Evolutionary conservation across 2,113 vertebrate species (phyloP), one percentile per base, ranked within the genome.

Genomic region (Suncus etruscus): DNA sequence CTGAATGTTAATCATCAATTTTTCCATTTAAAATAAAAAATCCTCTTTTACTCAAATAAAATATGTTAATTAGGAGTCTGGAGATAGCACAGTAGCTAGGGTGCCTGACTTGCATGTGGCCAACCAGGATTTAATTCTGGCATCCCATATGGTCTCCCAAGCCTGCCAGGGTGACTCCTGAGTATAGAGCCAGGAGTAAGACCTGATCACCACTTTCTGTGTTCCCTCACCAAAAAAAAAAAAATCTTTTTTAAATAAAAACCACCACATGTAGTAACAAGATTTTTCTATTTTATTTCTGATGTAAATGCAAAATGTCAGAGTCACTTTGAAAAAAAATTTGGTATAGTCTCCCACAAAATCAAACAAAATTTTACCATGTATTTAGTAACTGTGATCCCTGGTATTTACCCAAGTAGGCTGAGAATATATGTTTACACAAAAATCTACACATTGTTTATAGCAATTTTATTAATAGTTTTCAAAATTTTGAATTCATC

Each of bases 391-490:
- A 65, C 75, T 22, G 22, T 5, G 8, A 32, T 83, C 29, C 25
- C 65, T 76, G 15, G 1, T 69, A 45, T 51, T 79, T 51, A 77
- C 32, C 5, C 3, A 83, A 68, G 45, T 65, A 50, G 50, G 31
- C 11, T 39, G 61, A 95, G 88, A 94, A 75, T 16, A 50, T 87
- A 75, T 31, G 32, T 5, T 29, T 65, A 75, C 39, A 70, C 8
- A 83, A 83, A 39, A 68, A 77, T 54, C 83, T 88, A 48, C 58
- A 73, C 15, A 14, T 72, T 68, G 77, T 83, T 91, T 91, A 81
- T 73, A 89, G 20, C 8, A 72, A 16, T 32, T 92, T 72, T 94
- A 25, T 72, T 94, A 25, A 63, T 86, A 32, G 77, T 79, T 79
- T 48, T 12, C 45, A 11, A 73, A 89, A 66, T 47, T 8, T 75